Base-by-base conservation (phyloP, 2,113 vertebrate genomes). In the Eudorcas thomsonii region DNA sequence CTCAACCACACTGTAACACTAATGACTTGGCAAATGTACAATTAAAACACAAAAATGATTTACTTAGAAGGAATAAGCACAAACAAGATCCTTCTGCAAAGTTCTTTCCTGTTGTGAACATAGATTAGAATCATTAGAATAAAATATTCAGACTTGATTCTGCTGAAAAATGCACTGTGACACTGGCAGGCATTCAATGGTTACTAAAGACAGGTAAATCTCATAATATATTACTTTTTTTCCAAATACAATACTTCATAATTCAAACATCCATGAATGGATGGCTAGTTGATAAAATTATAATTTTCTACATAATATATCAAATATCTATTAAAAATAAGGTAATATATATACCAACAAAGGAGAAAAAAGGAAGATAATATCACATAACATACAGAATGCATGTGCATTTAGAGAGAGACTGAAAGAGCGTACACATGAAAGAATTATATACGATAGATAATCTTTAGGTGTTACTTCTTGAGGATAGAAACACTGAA, bases 181-280 rank as follows among this genome's bases (percentile, higher is more conserved):
- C n/a, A 81, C 39, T 84, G 60, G 67, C 15, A 7, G 62, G 4
- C n/a, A n/a, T 45, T 86, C 17, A 39, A 5, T 60, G 45, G 48
- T 90, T 93, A 71, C 54, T 96, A 55, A 77, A 57, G n/a, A 94
- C 26, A 95, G 45, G 54, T 89, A 94, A 94, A 95, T 67, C 15
- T 62, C 94, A 0, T 30, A 7, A 74, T 74, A 82, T 2, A 86
- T 11, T 90, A 23, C 62, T 78, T 83, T 87, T 6, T 90, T 87
- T 62, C n/a, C 91, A 88, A 95, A 52, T 87, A 67, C 12, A 67
- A 39, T 36, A 88, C 71, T 81, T 88, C 54, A 57, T 74, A 88
- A 91, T 62, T 64, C 71, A 77, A 85, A 77, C 36, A 77, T 39
- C 67, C 25, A 83, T 8, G 2, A 91, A 55, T 81, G 7, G 7